These are phyloP conservation scores for Apodemus sylvaticus DNA, from an alignment of 2,113 vertebrate genomes.

Conservation along the genomic window DNA sequence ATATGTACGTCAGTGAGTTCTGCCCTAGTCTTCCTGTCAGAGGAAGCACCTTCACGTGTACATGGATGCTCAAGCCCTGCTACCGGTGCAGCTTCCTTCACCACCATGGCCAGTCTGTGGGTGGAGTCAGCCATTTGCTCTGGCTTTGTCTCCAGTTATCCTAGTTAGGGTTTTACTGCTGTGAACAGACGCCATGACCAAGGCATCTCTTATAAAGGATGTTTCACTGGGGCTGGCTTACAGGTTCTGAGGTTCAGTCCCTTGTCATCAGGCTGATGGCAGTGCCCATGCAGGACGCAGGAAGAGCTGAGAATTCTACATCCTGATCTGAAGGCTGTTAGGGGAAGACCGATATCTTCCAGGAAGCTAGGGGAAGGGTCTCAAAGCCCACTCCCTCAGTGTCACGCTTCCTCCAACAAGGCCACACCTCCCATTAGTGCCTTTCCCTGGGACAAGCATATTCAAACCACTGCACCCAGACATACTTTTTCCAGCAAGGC, in stretches of 20 bases:
- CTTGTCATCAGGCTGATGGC: not conserved
- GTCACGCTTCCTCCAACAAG: not conserved
- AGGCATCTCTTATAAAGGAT: not conserved
- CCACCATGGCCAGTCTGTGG: not conserved
- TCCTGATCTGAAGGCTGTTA: not conserved
- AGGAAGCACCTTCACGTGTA: not conserved
- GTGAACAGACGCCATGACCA: not conserved
- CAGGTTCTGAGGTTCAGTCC: not conserved
- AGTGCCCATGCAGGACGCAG: not conserved
- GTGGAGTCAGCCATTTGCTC: not conserved
- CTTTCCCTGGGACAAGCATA: not conserved
- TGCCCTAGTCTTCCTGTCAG: not conserved
- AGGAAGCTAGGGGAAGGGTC: too few species aligned
- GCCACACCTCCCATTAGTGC: not conserved
- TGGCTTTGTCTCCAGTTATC: not conserved
- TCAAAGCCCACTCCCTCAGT: not conserved
- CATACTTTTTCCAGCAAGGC: not conserved
- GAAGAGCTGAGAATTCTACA: not conserved
- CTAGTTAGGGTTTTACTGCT: too few species aligned
- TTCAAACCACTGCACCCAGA: not conserved
- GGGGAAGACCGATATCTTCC: too few species aligned
- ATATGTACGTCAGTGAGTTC: not conserved
- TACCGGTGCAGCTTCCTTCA: not conserved
- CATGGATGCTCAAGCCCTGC: not conserved
- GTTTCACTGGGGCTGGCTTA: not conserved